Evolutionary conservation across 1,140 invertebrate genomes (phyloP), one percentile per base, ranked within the genome.

Genomic region (Hycleus phaleratus): DNA sequence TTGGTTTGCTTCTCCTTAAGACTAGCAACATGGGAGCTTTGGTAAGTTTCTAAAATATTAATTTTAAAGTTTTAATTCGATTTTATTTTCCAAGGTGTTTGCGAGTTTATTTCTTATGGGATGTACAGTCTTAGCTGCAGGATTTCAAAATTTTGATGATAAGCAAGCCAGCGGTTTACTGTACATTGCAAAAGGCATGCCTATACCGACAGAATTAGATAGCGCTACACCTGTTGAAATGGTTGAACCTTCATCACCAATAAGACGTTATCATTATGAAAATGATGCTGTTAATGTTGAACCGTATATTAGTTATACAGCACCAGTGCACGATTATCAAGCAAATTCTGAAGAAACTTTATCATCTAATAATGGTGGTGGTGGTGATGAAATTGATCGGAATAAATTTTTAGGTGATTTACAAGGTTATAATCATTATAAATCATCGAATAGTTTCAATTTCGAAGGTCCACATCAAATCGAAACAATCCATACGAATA

Each of bases 381-480:
- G 32, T 32, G 32, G 32, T 7, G 32, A 32, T 5, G 32, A 32
- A 32, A 7, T 32, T 7, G 32, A 32, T 32, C 4, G 32, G 1
- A 7, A 32, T 5, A 4, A 32, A 32, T 32, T 32, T 32, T 7
- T 32, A 5, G 32, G 32, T 32, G 32, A 32, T 32, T 32, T 32
- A 32, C 4, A 7, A 7, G 63, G 58, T 24, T 66, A 65, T 50
- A 60, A 62, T 7, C 60, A 68, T 40, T 65, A 67, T 46, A 59
- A 65, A 61, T 63, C 55, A 11, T 58, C 60, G 10, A 57, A 58
- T 7, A 65, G 61, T 40, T 56, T 66, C 10, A 64, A 64, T 38
- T 24, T 66, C 8, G 56, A 61, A 50, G 67, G 67, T n/a, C 65
- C 62, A n/a, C 51, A 60, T 18, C 67, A 68, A 38, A 55, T 66